Percentiles rank a stretch among this genome's conserved stretches.
Conservation (phyloP, 2,888 invertebrate species). For the Pilophorus perplexus region DNA sequence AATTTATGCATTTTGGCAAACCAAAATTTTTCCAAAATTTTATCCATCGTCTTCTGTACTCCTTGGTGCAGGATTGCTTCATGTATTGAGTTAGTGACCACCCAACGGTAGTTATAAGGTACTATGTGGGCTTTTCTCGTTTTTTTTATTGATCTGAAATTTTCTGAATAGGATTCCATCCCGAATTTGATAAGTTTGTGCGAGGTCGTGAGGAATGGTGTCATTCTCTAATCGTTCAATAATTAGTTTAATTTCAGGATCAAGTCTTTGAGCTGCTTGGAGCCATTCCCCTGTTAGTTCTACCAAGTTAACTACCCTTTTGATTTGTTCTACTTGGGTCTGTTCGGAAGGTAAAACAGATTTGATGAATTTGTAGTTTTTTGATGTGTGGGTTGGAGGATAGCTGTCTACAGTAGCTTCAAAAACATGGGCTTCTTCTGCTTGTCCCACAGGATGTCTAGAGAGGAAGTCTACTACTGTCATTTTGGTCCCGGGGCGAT, state of each 20-base stretch:
- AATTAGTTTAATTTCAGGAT: not conserved
- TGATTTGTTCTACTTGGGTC: not conserved
- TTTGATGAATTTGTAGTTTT: not conserved
- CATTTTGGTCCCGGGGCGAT: slow-evolving; percentile 48
- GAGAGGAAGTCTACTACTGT: slow-evolving; percentile 50
- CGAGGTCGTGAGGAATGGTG: not conserved
- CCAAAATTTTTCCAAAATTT: too few species aligned
- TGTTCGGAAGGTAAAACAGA: not conserved
- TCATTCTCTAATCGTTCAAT: too few species aligned
- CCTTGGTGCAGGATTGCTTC: not conserved
- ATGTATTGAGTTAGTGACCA: not conserved
- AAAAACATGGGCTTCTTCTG: not conserved
- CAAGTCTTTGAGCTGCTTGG: not conserved
- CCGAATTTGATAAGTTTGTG: not conserved
- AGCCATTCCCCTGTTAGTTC: too few species aligned
- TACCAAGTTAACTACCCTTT: too few species aligned
- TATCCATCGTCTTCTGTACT: not conserved
- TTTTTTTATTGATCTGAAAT: not conserved
- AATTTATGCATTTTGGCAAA: too few species aligned
- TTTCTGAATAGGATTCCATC: not conserved
- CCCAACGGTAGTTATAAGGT: not conserved
- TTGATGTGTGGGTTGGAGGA: not conserved
- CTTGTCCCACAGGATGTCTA: slow-evolving; percentile 17
- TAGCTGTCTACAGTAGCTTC: not conserved
- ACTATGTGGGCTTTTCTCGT: not conserved